Evolutionary conservation across 2,888 invertebrate genomes (phyloP).

Genomic region (Ophioninae sp.): DNA sequence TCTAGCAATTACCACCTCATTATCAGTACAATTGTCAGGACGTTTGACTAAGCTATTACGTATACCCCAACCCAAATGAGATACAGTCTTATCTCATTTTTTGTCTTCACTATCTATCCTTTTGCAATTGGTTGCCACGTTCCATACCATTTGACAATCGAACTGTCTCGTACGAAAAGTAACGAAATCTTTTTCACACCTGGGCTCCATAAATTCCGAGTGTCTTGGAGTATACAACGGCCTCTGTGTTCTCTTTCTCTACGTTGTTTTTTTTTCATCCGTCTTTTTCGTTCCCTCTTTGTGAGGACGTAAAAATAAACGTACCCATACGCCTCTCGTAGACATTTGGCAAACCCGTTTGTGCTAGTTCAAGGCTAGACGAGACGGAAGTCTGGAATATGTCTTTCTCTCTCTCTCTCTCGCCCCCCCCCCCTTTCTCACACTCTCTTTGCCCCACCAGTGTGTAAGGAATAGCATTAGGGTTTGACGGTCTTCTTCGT

Average conservation of each 20-base stretch:
- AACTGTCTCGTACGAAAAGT: background rate
- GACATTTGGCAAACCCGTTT: constrained; percentile 63
- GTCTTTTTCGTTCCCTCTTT: background rate
- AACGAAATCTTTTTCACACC: constrained; percentile 28
- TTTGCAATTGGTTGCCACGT: background rate
- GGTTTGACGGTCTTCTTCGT: constrained; percentile 53
- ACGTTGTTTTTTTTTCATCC: background rate
- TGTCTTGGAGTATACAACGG: background rate
- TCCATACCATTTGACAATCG: background rate
- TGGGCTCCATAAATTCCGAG: background rate
- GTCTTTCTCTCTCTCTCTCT: background rate
- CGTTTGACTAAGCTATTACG: no score
- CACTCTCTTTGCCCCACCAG: constrained; percentile 57
- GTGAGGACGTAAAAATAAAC: background rate
- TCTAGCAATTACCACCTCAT: no score
- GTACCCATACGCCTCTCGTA: constrained; percentile 15
- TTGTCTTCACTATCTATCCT: background rate
- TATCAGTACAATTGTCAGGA: no score
- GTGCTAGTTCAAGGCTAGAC: constrained; percentile 77
- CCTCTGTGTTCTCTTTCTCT: background rate
- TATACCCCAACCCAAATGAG: no score
- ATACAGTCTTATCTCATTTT: no score
- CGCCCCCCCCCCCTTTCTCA: background rate
- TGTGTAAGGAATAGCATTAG: constrained; percentile 77
- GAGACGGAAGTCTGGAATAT: constrained; percentile 77